Conservation (phyloP, 2,797 vertebrate genomes). For the Chromobotia macracanthus region DNA sequence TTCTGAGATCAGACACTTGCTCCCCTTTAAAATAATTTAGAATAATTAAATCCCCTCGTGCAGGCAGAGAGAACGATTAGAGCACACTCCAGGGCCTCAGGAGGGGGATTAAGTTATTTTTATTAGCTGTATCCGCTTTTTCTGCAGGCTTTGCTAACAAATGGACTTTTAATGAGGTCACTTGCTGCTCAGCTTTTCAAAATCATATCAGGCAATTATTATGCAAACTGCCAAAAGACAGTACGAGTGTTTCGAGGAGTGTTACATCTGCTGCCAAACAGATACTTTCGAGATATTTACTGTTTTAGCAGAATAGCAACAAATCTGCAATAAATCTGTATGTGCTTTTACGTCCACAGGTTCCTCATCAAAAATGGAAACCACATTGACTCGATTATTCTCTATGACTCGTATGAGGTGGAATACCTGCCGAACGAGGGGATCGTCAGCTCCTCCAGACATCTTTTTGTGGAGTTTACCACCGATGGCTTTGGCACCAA, state of each 20-base stretch:
- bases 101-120: conserved; percentile 57
- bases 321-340: background rate
- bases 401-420: conserved; percentile 94
- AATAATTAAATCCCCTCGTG: conserved; percentile 55
- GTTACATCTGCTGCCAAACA: conserved; percentile 36
- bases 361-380: conserved; percentile 90
- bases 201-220: conserved; percentile 53
- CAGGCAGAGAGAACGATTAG: conserved; percentile 46
- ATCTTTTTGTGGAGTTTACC: conserved; percentile 89
- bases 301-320: conserved; percentile 22
- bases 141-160: conserved; percentile 55
- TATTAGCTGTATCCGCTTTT: conserved; percentile 49
- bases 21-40: conserved; percentile 44
- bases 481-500: conserved; percentile 87
- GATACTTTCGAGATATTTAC: conserved; percentile 13
- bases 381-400: conserved; percentile 81
- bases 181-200: conserved; percentile 54
- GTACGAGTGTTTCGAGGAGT: conserved; percentile 10
- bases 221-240: conserved; percentile 49
- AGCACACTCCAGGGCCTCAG: conserved; percentile 42
- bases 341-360: conserved; percentile 67
- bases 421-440: conserved; percentile 94
- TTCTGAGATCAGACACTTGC: conserved; percentile 45
- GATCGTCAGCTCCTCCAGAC: conserved; percentile 79
- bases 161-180: conserved; percentile 59